Evolutionary conservation across 2,113 vertebrate genomes (phyloP).

Genomic region (Microtus montanus): DNA sequence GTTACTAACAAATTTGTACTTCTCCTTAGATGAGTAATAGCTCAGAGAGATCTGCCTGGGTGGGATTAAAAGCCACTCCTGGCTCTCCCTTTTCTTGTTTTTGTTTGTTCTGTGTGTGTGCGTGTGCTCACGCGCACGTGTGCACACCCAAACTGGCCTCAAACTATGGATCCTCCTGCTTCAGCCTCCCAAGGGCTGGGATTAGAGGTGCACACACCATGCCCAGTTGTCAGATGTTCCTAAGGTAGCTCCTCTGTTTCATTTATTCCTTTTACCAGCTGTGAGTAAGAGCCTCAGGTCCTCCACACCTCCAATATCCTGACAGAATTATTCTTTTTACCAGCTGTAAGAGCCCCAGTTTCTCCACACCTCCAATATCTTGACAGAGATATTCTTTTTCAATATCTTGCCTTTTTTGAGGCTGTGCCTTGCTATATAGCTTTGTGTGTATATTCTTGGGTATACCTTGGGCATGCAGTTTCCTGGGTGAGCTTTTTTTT

Average conservation of each 20-base stretch:
- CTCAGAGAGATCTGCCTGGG: background rate
- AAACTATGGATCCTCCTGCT: no score
- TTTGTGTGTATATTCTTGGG: background rate
- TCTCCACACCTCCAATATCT: background rate
- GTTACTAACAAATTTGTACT: background rate
- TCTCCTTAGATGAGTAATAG: background rate
- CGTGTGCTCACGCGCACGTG: no score
- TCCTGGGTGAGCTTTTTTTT: no score
- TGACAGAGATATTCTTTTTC: background rate
- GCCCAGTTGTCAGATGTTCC: no score
- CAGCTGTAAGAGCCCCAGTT: background rate
- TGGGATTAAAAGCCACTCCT: background rate
- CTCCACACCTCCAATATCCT: no score
- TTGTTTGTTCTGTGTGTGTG: no score
- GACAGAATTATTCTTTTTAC: no score
- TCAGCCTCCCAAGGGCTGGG: no score
- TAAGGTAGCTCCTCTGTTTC: background rate
- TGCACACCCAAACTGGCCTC: no score
- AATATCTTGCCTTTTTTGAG: background rate
- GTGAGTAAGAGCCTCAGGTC: no score
- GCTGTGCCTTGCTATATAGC: background rate
- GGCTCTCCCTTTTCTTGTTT: background rate
- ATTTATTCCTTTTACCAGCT: background rate
- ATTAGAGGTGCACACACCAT: no score
- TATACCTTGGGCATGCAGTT: background rate